Percentiles rank a stretch among this genome's conserved stretches.
phyloP scores from a whole-genome alignment of 2,888 invertebrate genomes.

The Pyrrhia umbra region DNA sequence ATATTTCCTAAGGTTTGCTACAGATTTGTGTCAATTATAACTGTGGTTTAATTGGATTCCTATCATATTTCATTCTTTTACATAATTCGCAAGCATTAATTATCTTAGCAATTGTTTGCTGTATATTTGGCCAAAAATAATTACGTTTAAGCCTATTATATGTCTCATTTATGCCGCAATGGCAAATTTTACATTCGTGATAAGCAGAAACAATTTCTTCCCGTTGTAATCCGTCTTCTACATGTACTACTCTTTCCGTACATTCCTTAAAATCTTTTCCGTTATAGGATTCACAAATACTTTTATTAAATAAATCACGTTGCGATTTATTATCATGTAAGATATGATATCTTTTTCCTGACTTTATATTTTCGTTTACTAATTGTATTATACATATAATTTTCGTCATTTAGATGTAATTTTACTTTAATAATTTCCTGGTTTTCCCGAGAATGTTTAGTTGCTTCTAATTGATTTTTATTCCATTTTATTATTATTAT shows the following conservation, averaged over 20 bases:
- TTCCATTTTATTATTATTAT: not conserved
- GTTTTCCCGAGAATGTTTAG: not conserved
- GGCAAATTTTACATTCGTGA: slow-evolving; percentile 1
- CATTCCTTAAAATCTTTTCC: not conserved
- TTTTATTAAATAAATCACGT: not conserved
- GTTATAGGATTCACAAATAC: too few species aligned
- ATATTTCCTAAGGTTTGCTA: slow-evolving; percentile 3
- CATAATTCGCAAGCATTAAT: too few species aligned
- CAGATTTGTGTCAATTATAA: slow-evolving; percentile 6
- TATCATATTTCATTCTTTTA: slow-evolving; percentile 16
- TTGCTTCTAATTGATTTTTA: too few species aligned
- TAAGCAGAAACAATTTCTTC: not conserved
- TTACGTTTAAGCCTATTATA: not conserved
- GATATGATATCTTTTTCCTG: not conserved
- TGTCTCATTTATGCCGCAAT: slow-evolving; percentile 7
- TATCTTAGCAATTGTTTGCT: too few species aligned
- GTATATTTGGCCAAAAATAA: too few species aligned
- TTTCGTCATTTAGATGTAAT: not conserved
- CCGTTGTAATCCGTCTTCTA: not conserved
- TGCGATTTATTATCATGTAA: not conserved
- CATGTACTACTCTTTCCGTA: not conserved
- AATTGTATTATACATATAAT: not conserved
- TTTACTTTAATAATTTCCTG: not conserved
- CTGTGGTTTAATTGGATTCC: slow-evolving; percentile 10
- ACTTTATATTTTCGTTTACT: not conserved